Conservation (phyloP, 2,113 vertebrate genomes). For the Phyllostomus hastatus region DNA sequence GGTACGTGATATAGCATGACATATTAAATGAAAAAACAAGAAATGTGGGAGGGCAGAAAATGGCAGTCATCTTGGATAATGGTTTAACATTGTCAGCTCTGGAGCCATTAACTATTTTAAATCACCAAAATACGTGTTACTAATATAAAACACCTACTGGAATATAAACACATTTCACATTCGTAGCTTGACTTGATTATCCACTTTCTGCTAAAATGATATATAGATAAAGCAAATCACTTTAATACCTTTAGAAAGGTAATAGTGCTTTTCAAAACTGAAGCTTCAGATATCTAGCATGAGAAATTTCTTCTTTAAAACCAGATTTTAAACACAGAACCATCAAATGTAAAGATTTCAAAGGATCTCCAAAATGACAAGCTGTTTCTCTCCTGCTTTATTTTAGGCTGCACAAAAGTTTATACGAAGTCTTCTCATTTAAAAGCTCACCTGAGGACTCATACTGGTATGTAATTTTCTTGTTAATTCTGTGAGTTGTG, state of each 20-base stretch:
- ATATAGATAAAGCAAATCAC: slow-evolving; percentile 33
- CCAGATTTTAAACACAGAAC: slow-evolving; percentile 63
- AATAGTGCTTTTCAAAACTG: background rate
- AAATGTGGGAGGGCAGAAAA: background rate
- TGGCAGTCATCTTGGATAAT: background rate
- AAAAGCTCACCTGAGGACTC: slow-evolving; percentile 97
- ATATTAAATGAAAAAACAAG: background rate
- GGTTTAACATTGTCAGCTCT: background rate
- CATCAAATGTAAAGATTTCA: slow-evolving; percentile 69
- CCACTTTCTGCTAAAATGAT: background rate
- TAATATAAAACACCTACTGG: background rate
- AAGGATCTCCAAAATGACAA: slow-evolving; percentile 64
- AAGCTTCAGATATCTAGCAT: slow-evolving; percentile 49
- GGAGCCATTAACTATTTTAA: background rate
- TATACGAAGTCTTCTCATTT: slow-evolving; percentile 99
- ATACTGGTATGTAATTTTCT: slow-evolving; percentile 91
- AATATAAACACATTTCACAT: slow-evolving; percentile 20
- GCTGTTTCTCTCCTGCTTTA: slow-evolving; percentile 56
- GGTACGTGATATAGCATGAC: background rate
- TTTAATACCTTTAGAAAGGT: slow-evolving; percentile 49
- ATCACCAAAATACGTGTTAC: background rate
- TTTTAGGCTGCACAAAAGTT: slow-evolving; percentile 95
- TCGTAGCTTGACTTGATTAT: background rate
- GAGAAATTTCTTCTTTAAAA: slow-evolving; percentile 55
- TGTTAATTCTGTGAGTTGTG: slow-evolving; percentile 62